Base-by-base conservation (phyloP, 1,140 invertebrate genomes). In the Drosophila nigrodunni region DNA sequence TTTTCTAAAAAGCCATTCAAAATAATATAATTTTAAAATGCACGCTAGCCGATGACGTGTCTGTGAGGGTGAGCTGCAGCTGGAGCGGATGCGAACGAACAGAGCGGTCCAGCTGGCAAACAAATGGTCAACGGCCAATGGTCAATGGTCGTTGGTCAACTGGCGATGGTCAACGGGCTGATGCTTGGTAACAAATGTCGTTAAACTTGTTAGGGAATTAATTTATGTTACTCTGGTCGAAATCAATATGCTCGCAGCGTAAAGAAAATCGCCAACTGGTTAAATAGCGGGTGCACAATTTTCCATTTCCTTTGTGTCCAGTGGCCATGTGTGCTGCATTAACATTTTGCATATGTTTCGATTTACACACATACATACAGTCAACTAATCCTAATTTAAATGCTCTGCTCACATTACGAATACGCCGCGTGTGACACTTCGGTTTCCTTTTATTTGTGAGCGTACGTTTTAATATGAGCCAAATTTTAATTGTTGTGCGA, bases 1-100 rank as follows among this genome's bases (percentile, higher is more conserved):
- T 83, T 87, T 87, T 87, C 83, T 88, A 87, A 88, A 88, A 87
- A 87, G 80, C 83, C 80, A 87, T 88, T 87, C 83, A 88, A 83
- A 88, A 83, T 87, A 81, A 81, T 86, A 86, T 86, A 88, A 87
- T 87, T 88, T 83, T 76, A 87, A 83, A 87, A 88, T 80, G 66
- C 77, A 52, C 60, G 39, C 61, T 44, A 54, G 54, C 18, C 54
- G 80, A 61, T 78, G 83, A 87, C 82, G 79, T 87, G 82, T 55
- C 49, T 7, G 35, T 21, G 25, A 52, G 41, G 67, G 18, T 10
- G 18, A 11, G 37, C 13, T 2, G 21, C 10, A 11, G 41, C 8
- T 13, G 7, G 15, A 8, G 44, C 25, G 25, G 25, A 30, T 30
- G 25, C 25, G 25, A 9, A 4, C 7, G 46, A 11, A 41, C 3